Base-by-base conservation (phyloP, 2,888 invertebrate species). In the Dendrolimus pini region DNA sequence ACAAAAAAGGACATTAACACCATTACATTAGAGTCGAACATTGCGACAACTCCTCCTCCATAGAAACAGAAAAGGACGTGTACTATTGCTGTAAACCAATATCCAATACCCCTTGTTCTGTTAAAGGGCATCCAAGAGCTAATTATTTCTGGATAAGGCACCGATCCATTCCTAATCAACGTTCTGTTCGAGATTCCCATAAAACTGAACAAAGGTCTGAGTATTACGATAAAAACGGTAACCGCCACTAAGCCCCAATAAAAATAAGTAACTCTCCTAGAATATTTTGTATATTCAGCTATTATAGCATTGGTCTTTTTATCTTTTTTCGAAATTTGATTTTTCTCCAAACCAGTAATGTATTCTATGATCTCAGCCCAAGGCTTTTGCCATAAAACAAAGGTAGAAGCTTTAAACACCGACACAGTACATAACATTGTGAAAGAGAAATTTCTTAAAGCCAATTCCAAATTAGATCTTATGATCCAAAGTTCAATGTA, bases 61-160 rank as follows among this genome's bases (percentile, higher is more conserved):
- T 87, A 86, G n/a, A 80, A 70, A 59, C 79, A 82, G 54, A 83
- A 78, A 30, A 78, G 59, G 0, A 72, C 60, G 53, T 89, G 87
- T 54, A 77, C 71, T 7, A 80, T 9, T 59, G 71, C 62, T 52
- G 75, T 64, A 1, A 73, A 18, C 71, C 77, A 81, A 67, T 84
- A 89, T 0, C 87, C 87, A 1, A 64, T 59, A 0, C 85, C 82
- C 60, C 65, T 68, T 0, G 80, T 69, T 61, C 73, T 82, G 58
- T 89, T 78, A 58, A 85, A 83, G 2, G 87, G 88, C 2, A 77
- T 62, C 87, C 87, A 89, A 2, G 87, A 85, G 56, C 87, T 88
- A 69, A 88, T 72, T 57, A 88, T 83, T 68, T 88, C 85, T 53
- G 89, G 87, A 68, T 82, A 84, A 1, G 80, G 69, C 7, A 60